phyloP scores from a whole-genome alignment of 92 coral and sea anemone species.

The Parazoanthus atlanticus region DNA sequence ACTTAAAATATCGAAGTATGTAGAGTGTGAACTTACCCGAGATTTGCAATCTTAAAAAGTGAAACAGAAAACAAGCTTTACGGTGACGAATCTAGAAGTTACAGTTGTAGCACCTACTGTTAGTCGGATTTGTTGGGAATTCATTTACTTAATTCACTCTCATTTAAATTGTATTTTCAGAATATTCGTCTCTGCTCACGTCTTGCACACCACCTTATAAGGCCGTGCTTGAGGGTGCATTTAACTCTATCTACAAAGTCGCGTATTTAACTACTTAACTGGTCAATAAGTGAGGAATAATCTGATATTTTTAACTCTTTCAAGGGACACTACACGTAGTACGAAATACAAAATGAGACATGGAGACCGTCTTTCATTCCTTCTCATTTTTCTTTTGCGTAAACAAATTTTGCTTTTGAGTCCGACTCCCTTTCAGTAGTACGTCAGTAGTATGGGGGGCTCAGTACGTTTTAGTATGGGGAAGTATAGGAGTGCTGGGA shows the following conservation, averaged over 20 bases:
- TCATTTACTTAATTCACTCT: not conserved
- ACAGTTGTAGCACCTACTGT: not conserved
- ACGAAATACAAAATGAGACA: not conserved
- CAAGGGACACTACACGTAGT: not conserved
- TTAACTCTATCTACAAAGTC: not conserved
- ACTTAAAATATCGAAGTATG: not conserved
- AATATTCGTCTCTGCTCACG: not conserved
- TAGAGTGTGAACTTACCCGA: not conserved
- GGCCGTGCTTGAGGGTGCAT: not conserved
- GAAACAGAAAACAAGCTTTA: not conserved
- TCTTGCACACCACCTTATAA: not conserved
- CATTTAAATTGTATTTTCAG: not conserved
- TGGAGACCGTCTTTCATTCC: not conserved
- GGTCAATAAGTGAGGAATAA: not conserved
- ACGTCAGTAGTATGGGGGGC: no score
- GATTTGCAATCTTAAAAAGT: no score
- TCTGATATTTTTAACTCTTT: not conserved
- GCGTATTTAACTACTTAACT: not conserved
- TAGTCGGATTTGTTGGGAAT: not conserved
- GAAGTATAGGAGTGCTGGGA: no score
- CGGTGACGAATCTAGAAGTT: not conserved
- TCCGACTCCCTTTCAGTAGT: not conserved
- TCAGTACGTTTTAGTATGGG: not conserved
- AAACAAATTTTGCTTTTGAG: not conserved
- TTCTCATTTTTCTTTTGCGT: not conserved